phyloP scores from a whole-genome alignment of 2,888 invertebrate genomes.

The Notodonta ziczac region DNA sequence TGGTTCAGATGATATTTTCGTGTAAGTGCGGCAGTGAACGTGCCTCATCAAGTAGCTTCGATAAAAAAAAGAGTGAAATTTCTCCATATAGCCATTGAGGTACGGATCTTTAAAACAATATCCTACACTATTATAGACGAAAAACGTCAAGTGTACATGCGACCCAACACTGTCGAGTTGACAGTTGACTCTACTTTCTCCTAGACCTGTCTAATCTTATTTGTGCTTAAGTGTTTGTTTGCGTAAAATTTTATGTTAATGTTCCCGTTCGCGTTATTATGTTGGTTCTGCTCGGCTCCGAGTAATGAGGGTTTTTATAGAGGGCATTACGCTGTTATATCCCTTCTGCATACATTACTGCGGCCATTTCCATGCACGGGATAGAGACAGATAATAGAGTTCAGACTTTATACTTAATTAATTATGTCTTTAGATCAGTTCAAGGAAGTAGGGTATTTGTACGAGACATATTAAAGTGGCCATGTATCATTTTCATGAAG shows the following conservation, averaged over 20 bases:
- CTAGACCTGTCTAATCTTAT: slow-evolving; percentile 2
- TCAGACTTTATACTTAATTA: not conserved
- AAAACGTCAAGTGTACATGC: no score
- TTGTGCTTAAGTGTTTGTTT: slow-evolving; percentile 3
- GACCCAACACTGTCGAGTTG: not conserved
- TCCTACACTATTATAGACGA: no score
- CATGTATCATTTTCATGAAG: no score
- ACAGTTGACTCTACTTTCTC: not conserved
- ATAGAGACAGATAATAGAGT: not conserved
- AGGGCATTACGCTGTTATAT: slow-evolving; percentile 1
- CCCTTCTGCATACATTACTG: not conserved
- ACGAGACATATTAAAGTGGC: no score
- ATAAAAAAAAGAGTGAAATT: no score
- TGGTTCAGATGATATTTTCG: no score
- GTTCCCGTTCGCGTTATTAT: slow-evolving; percentile 1
- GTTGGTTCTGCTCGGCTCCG: not conserved
- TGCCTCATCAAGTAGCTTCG: no score
- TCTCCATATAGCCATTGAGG: no score
- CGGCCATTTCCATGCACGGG: not conserved
- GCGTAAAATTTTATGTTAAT: slow-evolving; percentile 4
- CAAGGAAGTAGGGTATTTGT: no score
- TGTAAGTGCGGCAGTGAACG: no score
- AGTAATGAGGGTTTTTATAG: slow-evolving; percentile 2
- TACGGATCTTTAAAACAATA: not conserved
- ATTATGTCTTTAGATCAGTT: not conserved